A percentile compares a stretch with the other conserved stretches of the same genome.
Evolutionary conservation across 1,140 invertebrate genomes (phyloP).

Genomic region (Achatina immaculata): DNA sequence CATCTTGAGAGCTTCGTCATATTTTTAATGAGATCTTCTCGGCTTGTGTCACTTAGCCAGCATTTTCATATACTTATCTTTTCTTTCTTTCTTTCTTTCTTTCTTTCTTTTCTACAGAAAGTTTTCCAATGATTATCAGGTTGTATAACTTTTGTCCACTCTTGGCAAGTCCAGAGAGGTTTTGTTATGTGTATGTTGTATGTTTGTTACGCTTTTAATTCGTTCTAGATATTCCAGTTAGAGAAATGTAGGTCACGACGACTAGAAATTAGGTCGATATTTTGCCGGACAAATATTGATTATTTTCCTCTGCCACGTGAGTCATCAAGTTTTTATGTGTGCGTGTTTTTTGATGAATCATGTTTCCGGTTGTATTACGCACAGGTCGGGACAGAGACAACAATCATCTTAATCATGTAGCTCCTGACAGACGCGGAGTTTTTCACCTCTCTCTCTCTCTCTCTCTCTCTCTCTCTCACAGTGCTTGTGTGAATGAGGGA

Average conservation of each 20-base stretch:
- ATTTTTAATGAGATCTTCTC: no score
- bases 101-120: background rate
- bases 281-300: no score
- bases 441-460: background rate
- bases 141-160: background rate
- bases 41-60: no score
- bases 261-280: no score
- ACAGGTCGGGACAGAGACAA: no score
- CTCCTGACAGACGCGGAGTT: no score
- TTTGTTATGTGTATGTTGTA: background rate
- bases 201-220: background rate
- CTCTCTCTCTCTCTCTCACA: background rate
- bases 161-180: background rate
- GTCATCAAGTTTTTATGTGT: slow-evolving; percentile 6
- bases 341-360: background rate
- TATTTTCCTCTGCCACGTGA: no score
- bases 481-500: no score
- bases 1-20: no score
- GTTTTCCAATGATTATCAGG: background rate
- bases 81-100: background rate
- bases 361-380: background rate
- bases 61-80: no score
- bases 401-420: no score
- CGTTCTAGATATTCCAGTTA: background rate
- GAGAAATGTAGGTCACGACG: no score